Percentiles rank a stretch among this genome's conserved stretches.
Conservation (phyloP, 2,888 invertebrate genomes). For the Chirona hameri region DNA sequence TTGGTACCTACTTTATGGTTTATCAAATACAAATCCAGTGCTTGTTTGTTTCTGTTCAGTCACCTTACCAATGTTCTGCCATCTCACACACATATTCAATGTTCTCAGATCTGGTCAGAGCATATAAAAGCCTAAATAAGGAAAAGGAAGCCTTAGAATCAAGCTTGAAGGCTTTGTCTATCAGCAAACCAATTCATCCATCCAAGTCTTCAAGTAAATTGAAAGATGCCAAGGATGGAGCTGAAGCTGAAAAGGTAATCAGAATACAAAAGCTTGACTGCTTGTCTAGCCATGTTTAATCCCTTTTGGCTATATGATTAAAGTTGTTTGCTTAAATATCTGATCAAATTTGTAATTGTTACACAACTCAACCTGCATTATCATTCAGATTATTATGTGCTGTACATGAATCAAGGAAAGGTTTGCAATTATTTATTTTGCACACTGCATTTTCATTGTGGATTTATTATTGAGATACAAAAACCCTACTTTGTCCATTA, state of each 20-base stretch:
- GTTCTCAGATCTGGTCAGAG: not conserved
- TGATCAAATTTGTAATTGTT: too few species aligned
- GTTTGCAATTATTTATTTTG: too few species aligned
- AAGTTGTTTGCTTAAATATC: too few species aligned
- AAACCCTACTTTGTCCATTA: too few species aligned
- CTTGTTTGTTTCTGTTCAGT: not conserved
- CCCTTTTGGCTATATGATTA: too few species aligned
- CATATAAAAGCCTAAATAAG: slow-evolving; percentile 1
- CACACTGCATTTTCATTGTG: too few species aligned
- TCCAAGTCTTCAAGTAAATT: not conserved
- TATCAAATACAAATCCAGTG: not conserved
- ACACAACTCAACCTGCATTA: too few species aligned
- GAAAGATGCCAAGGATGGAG: not conserved
- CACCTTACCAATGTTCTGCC: too few species aligned
- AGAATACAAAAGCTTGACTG: too few species aligned
- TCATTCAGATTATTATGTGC: too few species aligned
- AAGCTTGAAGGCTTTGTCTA: not conserved
- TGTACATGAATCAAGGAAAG: too few species aligned
- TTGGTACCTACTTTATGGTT: not conserved
- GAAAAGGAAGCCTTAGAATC: not conserved
- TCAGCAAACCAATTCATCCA: not conserved
- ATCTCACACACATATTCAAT: not conserved
- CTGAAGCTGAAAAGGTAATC: not conserved
- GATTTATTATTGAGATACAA: not conserved
- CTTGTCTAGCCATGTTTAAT: too few species aligned